Evolutionary conservation across 53 echinoderm and acorn worm species (phyloP).

Genomic region (Pentamera pediparva): DNA sequence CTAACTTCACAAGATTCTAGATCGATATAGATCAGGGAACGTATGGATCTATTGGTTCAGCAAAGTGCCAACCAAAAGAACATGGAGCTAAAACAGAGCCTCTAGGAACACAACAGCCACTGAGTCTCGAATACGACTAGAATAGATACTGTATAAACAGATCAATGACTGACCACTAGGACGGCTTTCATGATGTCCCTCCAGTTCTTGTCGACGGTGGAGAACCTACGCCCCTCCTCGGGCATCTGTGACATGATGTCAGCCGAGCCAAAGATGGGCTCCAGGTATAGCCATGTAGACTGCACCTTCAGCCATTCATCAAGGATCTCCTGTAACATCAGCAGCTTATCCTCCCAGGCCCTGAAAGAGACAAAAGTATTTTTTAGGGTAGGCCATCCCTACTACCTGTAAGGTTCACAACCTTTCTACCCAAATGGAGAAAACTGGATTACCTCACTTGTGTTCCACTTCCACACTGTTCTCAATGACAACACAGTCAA

Average conservation of each 20-base stretch:
- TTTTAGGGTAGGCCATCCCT: background rate
- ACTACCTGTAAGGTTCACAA: background rate
- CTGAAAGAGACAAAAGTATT: constrained; percentile 32
- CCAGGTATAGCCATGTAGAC: constrained; percentile 98
- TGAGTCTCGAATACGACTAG: no score
- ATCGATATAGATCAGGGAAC: no score
- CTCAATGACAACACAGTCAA: no score
- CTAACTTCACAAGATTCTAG: no score
- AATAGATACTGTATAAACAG: no score
- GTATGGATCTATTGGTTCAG: background rate
- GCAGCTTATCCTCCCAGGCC: constrained; percentile 79
- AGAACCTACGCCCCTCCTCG: constrained; percentile 87
- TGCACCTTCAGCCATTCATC: constrained; percentile 99
- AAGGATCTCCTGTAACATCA: constrained; percentile 90
- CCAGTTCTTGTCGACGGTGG: constrained; percentile 99
- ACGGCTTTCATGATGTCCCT: constrained; percentile 98
- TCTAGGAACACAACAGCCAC: no score
- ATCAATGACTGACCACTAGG: constrained; percentile 85
- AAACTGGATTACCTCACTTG: no score
- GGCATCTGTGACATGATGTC: constrained; percentile 99
- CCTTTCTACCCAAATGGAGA: background rate
- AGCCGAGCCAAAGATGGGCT: constrained; percentile 97
- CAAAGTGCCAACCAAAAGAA: no score
- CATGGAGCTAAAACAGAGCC: no score
- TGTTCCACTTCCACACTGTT: no score